Conservation (phyloP, 2,797 vertebrate genomes). For the Pantherophis vulpinus region DNA sequence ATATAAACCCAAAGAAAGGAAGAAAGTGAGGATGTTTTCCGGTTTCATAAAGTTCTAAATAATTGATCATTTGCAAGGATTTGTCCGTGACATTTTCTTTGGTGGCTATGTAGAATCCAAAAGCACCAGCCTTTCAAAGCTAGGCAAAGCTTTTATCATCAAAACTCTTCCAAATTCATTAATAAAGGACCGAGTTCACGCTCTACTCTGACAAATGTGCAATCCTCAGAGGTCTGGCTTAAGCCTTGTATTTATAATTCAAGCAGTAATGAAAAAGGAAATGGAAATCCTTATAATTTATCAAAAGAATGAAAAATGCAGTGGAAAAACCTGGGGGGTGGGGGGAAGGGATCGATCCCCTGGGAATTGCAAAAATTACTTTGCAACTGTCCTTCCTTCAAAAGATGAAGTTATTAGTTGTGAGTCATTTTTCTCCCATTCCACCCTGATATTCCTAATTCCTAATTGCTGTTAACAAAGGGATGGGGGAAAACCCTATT, state of each 20-base stretch:
- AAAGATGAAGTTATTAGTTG: conserved; percentile 43
- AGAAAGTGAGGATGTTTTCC: not conserved
- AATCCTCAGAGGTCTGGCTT: conserved; percentile 31
- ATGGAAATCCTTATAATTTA: conserved; percentile 59
- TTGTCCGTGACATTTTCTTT: rapidly evolving
- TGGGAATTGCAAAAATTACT: conserved; percentile 57
- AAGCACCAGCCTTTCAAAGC: rapidly evolving
- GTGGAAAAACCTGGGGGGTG: not conserved
- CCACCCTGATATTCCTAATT: conserved; percentile 32
- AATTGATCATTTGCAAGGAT: not conserved
- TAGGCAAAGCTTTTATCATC: not conserved
- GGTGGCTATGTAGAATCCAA: rapidly evolving
- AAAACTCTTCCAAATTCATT: not conserved
- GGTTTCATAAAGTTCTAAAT: not conserved
- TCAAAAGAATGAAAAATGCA: conserved; percentile 51
- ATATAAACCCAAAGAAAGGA: rapidly evolving
- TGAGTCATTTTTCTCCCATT: conserved; percentile 49
- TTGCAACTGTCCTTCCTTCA: conserved; percentile 12
- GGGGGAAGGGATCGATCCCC: conserved; percentile 27
- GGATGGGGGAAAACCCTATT: not conserved
- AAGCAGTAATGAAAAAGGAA: conserved; percentile 54
- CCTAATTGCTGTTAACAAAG: not conserved
- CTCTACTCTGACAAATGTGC: not conserved
- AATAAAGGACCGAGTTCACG: not conserved
- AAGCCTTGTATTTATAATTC: conserved; percentile 49